These are phyloP conservation scores for Drosophila villosipedis DNA, from an alignment of 2,888 invertebrate genomes.

Conservation along the genomic window DNA sequence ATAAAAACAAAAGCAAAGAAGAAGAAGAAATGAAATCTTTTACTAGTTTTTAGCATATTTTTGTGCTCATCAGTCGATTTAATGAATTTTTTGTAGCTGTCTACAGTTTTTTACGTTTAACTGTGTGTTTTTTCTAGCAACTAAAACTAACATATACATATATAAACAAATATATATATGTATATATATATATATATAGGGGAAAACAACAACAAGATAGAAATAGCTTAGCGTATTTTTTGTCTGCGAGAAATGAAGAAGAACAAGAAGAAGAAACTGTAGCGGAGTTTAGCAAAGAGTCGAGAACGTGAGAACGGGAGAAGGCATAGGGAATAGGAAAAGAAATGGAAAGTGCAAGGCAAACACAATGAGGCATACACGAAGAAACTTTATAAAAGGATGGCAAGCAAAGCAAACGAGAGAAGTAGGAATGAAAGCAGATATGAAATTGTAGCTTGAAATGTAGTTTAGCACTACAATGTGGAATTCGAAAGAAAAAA, in stretches of 20 bases:
- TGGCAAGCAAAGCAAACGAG: slow-evolving; percentile 13
- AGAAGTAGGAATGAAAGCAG: slow-evolving; percentile 33
- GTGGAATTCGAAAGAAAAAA: slow-evolving; percentile 24
- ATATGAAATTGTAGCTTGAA: slow-evolving; percentile 41
- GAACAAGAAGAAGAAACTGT: slow-evolving; percentile 21
- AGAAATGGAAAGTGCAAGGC: slow-evolving; percentile 40
- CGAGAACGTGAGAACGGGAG: slow-evolving; percentile 1
- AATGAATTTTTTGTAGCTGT: slow-evolving; percentile 77
- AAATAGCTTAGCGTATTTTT: slow-evolving; percentile 59
- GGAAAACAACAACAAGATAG: slow-evolving; percentile 41
- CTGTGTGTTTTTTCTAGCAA: slow-evolving; percentile 61
- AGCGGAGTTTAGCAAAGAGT: slow-evolving; percentile 29
- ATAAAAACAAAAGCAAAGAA: slow-evolving; percentile 7
- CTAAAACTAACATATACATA: slow-evolving; percentile 34
- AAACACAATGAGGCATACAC: slow-evolving; percentile 62
- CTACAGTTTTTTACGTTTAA: slow-evolving; percentile 76
- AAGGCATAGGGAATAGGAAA: slow-evolving; percentile 19
- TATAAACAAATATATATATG: slow-evolving; percentile 3
- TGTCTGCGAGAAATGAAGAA: slow-evolving; percentile 33
- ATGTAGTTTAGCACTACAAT: slow-evolving; percentile 58
- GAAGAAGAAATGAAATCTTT: slow-evolving; percentile 44
- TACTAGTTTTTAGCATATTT: slow-evolving; percentile 77
- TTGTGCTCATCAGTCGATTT: slow-evolving; percentile 78
- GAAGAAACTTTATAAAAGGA: slow-evolving; percentile 59
- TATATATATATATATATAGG: slow-evolving; percentile 15